Percentiles rank a stretch among this genome's conserved stretches.
These are phyloP conservation scores for Ceyx margarethae DNA, from an alignment of 2,113 vertebrate genomes.

Conservation along the genomic window DNA sequence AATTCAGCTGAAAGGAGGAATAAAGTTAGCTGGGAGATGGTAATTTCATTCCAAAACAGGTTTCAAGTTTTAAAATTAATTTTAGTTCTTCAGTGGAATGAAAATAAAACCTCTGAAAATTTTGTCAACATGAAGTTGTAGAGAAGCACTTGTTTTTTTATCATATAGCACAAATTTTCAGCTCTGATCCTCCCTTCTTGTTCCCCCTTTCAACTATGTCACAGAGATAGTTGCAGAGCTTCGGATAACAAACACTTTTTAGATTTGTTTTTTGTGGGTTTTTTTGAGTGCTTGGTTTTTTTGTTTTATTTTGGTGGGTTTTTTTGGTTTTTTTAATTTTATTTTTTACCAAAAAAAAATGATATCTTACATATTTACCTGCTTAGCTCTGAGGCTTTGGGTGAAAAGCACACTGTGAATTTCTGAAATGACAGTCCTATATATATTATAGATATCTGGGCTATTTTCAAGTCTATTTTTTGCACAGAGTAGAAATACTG, in stretches of 20 bases:
- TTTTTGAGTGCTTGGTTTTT: too few species aligned
- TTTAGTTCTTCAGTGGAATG: background rate
- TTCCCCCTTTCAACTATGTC: background rate
- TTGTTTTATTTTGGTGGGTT: too few species aligned
- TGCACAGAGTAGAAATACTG: background rate
- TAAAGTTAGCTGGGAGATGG: background rate
- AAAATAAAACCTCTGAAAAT: background rate
- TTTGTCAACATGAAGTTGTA: background rate
- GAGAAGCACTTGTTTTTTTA: background rate
- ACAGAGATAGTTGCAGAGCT: slow-evolving; percentile 23
- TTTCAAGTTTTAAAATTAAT: background rate
- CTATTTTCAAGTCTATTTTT: background rate
- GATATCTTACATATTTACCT: background rate
- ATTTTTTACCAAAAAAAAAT: background rate
- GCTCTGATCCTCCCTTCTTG: background rate
- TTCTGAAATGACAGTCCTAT: background rate
- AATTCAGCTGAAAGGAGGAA: background rate
- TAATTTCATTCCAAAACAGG: background rate
- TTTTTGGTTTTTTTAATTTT: too few species aligned
- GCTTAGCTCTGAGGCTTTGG: background rate
- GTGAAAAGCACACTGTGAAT: background rate
- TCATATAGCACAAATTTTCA: background rate
- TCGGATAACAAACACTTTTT: background rate
- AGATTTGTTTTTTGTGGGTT: too few species aligned
- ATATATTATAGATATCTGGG: background rate